Percentiles rank a stretch among this genome's conserved stretches.
These are phyloP conservation scores for Myxocyprinus asiaticus DNA, from an alignment of 2,113 vertebrate species.

Conservation along the genomic window DNA sequence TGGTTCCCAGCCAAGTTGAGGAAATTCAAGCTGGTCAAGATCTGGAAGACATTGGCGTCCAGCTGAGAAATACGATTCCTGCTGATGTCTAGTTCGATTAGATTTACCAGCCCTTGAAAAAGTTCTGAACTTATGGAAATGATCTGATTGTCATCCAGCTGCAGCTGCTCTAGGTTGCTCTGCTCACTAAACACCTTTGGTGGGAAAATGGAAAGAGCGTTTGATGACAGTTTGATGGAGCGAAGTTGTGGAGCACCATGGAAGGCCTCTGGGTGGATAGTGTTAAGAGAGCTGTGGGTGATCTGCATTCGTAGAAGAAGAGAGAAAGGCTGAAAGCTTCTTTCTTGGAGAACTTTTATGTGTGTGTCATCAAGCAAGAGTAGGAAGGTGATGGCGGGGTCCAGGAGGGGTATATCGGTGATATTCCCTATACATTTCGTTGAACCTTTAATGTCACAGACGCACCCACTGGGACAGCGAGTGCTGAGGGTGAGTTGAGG, in stretches of 20 bases:
- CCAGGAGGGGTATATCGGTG: slow-evolving; percentile 56
- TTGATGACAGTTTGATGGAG: slow-evolving; percentile 77
- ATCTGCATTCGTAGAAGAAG: slow-evolving; percentile 76
- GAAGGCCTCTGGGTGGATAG: slow-evolving; percentile 79
- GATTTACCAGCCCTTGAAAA: slow-evolving; percentile 69
- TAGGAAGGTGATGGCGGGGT: slow-evolving; percentile 54
- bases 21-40: slow-evolving; percentile 69
- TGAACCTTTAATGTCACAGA: slow-evolving; percentile 2
- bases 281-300: slow-evolving; percentile 70
- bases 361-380: slow-evolving; percentile 64
- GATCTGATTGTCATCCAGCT: slow-evolving; percentile 76
- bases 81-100: slow-evolving; percentile 77
- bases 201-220: slow-evolving; percentile 74
- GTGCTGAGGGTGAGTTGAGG: slow-evolving; percentile 28
- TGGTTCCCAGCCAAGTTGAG: slow-evolving; percentile 81
- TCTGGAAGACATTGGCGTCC: slow-evolving; percentile 66
- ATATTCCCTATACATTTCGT: slow-evolving; percentile 61
- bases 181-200: slow-evolving; percentile 70
- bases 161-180: slow-evolving; percentile 73
- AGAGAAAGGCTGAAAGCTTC: slow-evolving; percentile 69
- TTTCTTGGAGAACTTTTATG: slow-evolving; percentile 62
- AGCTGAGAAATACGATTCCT: slow-evolving; percentile 72
- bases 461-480: slow-evolving; percentile 62
- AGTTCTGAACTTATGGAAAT: slow-evolving; percentile 60
- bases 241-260: slow-evolving; percentile 70